phyloP scores from a whole-genome alignment of 2,888 invertebrate species.

The Philaethria dido region DNA sequence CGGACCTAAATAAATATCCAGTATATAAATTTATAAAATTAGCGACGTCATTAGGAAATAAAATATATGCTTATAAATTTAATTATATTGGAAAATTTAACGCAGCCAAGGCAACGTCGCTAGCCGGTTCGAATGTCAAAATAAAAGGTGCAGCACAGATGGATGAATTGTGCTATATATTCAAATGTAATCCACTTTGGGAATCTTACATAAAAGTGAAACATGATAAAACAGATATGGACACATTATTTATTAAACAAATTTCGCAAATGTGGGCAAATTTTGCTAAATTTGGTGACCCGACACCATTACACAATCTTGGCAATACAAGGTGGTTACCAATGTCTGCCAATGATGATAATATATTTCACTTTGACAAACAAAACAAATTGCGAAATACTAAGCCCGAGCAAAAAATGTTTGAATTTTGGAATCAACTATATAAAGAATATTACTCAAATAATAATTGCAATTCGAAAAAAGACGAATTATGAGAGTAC shows the following conservation, averaged over 20 bases:
- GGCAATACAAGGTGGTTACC: slow-evolving; percentile 61
- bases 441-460: slow-evolving; percentile 61
- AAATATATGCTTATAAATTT: slow-evolving; percentile 75
- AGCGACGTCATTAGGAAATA: slow-evolving; percentile 50
- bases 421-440: slow-evolving; percentile 66
- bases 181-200: slow-evolving; percentile 73
- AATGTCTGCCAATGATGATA: slow-evolving; percentile 55
- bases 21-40: slow-evolving; percentile 70
- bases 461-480: slow-evolving; percentile 52
- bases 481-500: slow-evolving; percentile 62
- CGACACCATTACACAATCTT: slow-evolving; percentile 55
- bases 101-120: slow-evolving; percentile 63
- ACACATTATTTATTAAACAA: slow-evolving; percentile 65
- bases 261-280: slow-evolving; percentile 76
- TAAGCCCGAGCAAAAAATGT: slow-evolving; percentile 59
- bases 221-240: slow-evolving; percentile 53
- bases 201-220: slow-evolving; percentile 61
- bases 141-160: slow-evolving; percentile 76
- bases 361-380: slow-evolving; percentile 60
- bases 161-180: slow-evolving; percentile 77
- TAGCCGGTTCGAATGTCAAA: slow-evolving; percentile 52
- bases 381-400: slow-evolving; percentile 52
- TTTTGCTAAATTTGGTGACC: slow-evolving; percentile 75
- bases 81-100: slow-evolving; percentile 73
- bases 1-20: slow-evolving; percentile 73